phyloP scores from a whole-genome alignment of 1,140 invertebrate species.

The Limonius californicus region DNA sequence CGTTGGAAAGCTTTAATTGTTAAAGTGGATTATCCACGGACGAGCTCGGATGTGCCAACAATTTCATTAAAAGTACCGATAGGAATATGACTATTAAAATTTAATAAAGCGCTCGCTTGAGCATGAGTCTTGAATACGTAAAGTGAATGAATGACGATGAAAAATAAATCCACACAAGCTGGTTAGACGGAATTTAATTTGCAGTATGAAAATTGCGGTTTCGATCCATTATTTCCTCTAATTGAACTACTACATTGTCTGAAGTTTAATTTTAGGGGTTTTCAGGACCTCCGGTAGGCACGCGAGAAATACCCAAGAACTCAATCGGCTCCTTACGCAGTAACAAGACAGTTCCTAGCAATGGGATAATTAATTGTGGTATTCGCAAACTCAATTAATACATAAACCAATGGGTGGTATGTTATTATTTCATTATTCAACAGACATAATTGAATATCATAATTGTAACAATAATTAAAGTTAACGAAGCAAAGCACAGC shows the following conservation, averaged over 20 bases:
- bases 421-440: slow-evolving; percentile 8
- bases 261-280: too few species aligned
- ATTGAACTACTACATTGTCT: too few species aligned
- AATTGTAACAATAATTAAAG: slow-evolving; percentile 4
- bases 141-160: slow-evolving; percentile 9
- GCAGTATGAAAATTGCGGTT: too few species aligned
- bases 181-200: background rate
- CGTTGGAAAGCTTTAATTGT: slow-evolving; percentile 22
- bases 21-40: slow-evolving; percentile 24
- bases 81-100: slow-evolving; percentile 25
- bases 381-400: slow-evolving; percentile 4
- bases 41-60: slow-evolving; percentile 24
- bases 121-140: slow-evolving; percentile 5
- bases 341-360: too few species aligned
- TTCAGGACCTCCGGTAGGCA: too few species aligned
- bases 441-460: slow-evolving; percentile 1
- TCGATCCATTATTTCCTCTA: too few species aligned
- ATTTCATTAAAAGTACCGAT: slow-evolving; percentile 26
- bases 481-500: background rate
- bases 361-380: background rate
- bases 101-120: slow-evolving; percentile 18
- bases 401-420: background rate
- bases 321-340: too few species aligned
- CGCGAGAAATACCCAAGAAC: too few species aligned
- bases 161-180: background rate